Evolutionary conservation across 2,888 invertebrate genomes (phyloP), one percentile per base, ranked within the genome.

Genomic region (Xanthorhoe spadicearia): DNA sequence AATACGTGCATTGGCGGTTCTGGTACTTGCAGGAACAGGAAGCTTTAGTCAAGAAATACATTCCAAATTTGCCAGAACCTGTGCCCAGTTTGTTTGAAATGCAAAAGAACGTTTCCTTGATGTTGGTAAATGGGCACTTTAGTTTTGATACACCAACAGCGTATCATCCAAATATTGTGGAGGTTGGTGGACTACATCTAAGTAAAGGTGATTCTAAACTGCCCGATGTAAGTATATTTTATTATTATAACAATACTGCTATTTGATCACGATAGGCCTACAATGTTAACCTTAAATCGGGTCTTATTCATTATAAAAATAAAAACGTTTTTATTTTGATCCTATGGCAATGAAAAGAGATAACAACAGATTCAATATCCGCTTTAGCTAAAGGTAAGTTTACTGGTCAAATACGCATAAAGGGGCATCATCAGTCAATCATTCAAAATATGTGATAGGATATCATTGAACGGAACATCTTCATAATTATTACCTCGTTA

Each of bases 171-270:
- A 94, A 94, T 75, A 85, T 94, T 66, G 83, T 94, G 1, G 94
- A 94, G 75, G 88, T 95, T 56, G 95, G 94, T 17, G 95, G 95
- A 28, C 78, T 92, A 55, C 95, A 95, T 82, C 78, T 94, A 5
- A 83, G 83, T 15, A 79, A 83, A 49, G 87, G 82, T 68, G 80
- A 83, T 48, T 74, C 70, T 0, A 74, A 81, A 57, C 80, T 93
- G 15, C 88, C 92, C 5, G 61, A 81, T 73, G 92, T 91, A 75
- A 75, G 79, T 76, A 7, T 28, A 52, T 13, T 15, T 32, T 19
- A 28, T 1, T 52, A 28, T 23, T 28, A 28, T 19, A 32, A 32
- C 23, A 23, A 23, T 23, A 23, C 23, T 3, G 23, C 23, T 23
- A 23, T n/a, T n/a, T 23, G 23, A 4, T 1, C 4, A 23, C 4